phyloP scores from a whole-genome alignment of 2,888 invertebrate genomes.

The Cataglyphis albicans region DNA sequence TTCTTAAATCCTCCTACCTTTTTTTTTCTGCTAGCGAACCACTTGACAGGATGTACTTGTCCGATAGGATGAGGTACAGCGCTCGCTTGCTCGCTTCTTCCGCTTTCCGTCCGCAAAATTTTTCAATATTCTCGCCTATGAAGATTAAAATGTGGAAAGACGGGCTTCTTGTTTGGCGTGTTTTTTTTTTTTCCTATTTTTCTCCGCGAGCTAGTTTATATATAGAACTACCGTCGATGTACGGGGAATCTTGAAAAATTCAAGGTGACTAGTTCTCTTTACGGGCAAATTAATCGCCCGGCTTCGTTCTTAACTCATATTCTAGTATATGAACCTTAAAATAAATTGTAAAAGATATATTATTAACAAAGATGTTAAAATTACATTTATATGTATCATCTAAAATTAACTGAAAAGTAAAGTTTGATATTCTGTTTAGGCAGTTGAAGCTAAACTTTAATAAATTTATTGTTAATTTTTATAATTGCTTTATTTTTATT shows the following conservation, averaged over 20 bases:
- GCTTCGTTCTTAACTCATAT: neutral
- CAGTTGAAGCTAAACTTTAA: neutral
- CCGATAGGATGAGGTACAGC: slow-evolving; percentile 51
- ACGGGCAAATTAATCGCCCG: slow-evolving; percentile 21
- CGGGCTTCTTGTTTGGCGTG: slow-evolving; percentile 43
- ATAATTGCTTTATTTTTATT: neutral
- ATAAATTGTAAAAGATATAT: neutral
- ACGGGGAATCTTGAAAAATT: slow-evolving; percentile 38
- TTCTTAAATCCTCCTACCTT: neutral
- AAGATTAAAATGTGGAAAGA: slow-evolving; percentile 57
- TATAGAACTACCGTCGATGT: slow-evolving; percentile 22
- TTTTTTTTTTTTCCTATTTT: neutral
- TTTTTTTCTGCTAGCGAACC: slow-evolving; percentile 46
- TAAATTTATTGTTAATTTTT: neutral
- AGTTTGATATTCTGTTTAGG: neutral
- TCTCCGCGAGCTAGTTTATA: slow-evolving; percentile 19
- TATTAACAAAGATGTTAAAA: neutral
- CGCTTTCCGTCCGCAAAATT: slow-evolving; percentile 44
- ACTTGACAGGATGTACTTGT: slow-evolving; percentile 61
- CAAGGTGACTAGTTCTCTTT: slow-evolving; percentile 15
- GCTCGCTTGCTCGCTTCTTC: slow-evolving; percentile 2
- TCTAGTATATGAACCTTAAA: neutral
- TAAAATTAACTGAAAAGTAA: neutral
- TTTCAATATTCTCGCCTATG: slow-evolving; percentile 56
- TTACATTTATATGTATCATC: neutral